Evolutionary conservation across 2,888 invertebrate species (phyloP), one percentile per base, ranked within the genome.

Genomic region (Clivina fossor): DNA sequence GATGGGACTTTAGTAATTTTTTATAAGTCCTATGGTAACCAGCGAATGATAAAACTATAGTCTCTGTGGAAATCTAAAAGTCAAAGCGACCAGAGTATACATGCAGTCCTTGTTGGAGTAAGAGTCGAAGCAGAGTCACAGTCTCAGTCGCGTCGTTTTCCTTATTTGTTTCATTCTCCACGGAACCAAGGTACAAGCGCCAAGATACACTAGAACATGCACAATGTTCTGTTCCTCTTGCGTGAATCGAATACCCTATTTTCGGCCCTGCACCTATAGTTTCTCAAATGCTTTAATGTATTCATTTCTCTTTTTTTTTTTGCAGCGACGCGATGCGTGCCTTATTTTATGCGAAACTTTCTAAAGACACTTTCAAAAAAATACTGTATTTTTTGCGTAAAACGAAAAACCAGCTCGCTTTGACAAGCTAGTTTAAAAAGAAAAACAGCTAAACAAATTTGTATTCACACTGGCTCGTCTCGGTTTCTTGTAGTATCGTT

Each of bases 401-500:
- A n/a, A 33, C 33, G 19, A 33, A 33, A 47, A 47, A 47, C 47
- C 15, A 22, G 32, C 47, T 47, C 33, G 33, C 22, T 47, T 47
- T 47, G 47, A 47, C 47, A 47, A 50, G 28, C 19, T 8, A 28
- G 38, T 50, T 50, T 41, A 41, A 50, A 50, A 50, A 38, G 26
- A 37, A 50, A 50, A 30, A 50, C 38, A 38, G 30, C 50, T 50
- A 50, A 40, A 40, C 40, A 41, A 50, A 50, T 49, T 49, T 50
- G 50, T 40, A 22, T 40, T 50, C 41, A 50, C 32, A 35, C 32
- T 30, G 30, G 32, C 30, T 50, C 50, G 41, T 50, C 38, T 28
- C 28, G 50, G 41, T 40, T 50, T 50, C 50, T 40, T 49, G 49
- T 49, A 40, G 38, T 49, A 40, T 38, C 28, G 28, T 49, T 38